A percentile compares a stretch with the other conserved stretches of the same genome.
phyloP scores from a whole-genome alignment of 2,888 invertebrate species.

The Spicauda simplicius region DNA sequence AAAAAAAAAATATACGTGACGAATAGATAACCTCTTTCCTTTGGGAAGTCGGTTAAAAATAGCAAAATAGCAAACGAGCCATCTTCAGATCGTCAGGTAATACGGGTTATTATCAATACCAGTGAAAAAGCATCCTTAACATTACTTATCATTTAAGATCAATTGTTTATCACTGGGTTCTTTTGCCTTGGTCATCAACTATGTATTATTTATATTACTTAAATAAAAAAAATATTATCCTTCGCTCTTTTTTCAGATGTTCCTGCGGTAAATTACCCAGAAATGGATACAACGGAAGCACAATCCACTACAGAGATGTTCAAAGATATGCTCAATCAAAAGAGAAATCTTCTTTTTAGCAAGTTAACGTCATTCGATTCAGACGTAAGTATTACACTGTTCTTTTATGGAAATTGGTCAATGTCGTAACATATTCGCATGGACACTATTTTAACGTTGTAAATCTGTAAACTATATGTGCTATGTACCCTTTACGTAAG shows the following conservation, averaged over 20 bases:
- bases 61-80: no score
- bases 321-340: slow-evolving; percentile 96
- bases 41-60: no score
- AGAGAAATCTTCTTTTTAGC: slow-evolving; percentile 93
- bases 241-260: slow-evolving; percentile 55
- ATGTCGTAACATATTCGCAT: slow-evolving; percentile 62
- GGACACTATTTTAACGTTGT: slow-evolving; percentile 43
- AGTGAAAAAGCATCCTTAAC: no score
- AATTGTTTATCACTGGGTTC: no score
- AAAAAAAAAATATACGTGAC: no score
- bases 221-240: no score
- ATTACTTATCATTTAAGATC: no score
- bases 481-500: slow-evolving; percentile 43
- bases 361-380: slow-evolving; percentile 96
- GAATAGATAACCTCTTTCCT: no score
- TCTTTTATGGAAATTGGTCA: slow-evolving; percentile 35
- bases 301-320: slow-evolving; percentile 96
- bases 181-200: no score
- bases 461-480: slow-evolving; percentile 37
- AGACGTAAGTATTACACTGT: slow-evolving; percentile 88
- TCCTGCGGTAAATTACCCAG: slow-evolving; percentile 86
- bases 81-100: no score
- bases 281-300: slow-evolving; percentile 87
- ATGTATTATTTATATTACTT: no score
- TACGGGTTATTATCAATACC: no score